Percentiles rank a stretch among this genome's conserved stretches.
These are phyloP conservation scores for Meandrina meandrites DNA, from an alignment of 92 coral and sea anemone genomes.

Conservation along the genomic window DNA sequence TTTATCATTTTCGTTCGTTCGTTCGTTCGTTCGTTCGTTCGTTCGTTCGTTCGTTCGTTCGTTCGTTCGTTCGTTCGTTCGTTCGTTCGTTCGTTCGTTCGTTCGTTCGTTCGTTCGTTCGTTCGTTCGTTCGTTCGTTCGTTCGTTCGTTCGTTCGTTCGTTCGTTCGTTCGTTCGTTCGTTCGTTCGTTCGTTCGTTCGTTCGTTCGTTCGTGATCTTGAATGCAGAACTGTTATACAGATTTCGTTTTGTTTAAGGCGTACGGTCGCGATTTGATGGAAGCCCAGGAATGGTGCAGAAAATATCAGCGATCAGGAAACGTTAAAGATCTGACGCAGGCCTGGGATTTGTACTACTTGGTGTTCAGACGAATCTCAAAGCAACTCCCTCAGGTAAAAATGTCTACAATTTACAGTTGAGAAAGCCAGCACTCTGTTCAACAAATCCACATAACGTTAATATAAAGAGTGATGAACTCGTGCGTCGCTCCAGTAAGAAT, in stretches of 20 bases:
- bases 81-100: not conserved
- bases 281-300: conserved; percentile 99
- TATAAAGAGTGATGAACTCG: not conserved
- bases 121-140: not conserved
- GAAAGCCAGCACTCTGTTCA: not conserved
- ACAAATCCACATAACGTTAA: not conserved
- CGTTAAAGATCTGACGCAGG: conserved; percentile 95
- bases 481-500: not conserved
- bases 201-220: not conserved
- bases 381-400: conserved; percentile 96
- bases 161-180: too few species aligned
- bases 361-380: conserved; percentile 95
- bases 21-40: not conserved
- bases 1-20: too few species aligned
- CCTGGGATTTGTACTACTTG: conserved; percentile 94
- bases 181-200: not conserved
- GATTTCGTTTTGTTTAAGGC: conserved; percentile 51
- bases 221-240: too few species aligned
- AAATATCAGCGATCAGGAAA: conserved; percentile 92
- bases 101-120: not conserved
- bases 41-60: too few species aligned
- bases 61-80: too few species aligned
- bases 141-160: not conserved
- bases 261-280: conserved; percentile 97
- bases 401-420: not conserved